Conservation (phyloP, 2,888 invertebrate genomes). For the Cetonia aurata region DNA sequence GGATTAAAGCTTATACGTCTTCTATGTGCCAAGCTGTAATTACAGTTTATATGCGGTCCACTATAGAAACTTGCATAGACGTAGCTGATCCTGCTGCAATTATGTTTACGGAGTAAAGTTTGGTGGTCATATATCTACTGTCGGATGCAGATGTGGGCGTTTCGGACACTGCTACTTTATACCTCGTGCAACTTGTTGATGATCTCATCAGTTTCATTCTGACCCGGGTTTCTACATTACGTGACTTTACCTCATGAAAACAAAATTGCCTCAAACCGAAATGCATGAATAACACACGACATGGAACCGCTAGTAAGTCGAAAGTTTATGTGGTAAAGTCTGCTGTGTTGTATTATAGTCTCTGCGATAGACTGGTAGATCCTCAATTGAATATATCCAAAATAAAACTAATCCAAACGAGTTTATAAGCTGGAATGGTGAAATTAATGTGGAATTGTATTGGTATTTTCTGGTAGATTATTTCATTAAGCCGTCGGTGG, state of each 20-base stretch:
- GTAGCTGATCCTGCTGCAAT: constrained; percentile 1
- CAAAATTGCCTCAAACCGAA: constrained; percentile 18
- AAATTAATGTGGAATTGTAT: too few species aligned
- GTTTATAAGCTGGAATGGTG: too few species aligned
- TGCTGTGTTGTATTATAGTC: too few species aligned
- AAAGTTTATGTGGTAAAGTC: neutral
- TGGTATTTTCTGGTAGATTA: too few species aligned
- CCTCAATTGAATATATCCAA: too few species aligned
- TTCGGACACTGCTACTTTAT: constrained; percentile 15
- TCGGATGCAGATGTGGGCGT: constrained; percentile 33
- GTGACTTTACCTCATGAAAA: constrained; percentile 3
- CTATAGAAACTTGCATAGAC: too few species aligned
- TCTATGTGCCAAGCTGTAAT: too few species aligned
- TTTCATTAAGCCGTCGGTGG: too few species aligned
- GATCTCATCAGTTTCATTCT: constrained; percentile 37
- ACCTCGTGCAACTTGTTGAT: constrained; percentile 35
- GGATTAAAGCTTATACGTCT: too few species aligned
- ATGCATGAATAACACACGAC: constrained; percentile 30
- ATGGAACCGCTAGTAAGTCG: neutral
- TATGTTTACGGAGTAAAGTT: constrained; percentile 20
- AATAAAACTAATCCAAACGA: too few species aligned
- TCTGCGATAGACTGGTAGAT: too few species aligned
- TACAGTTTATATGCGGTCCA: too few species aligned
- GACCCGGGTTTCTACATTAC: constrained; percentile 18
- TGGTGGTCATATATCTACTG: constrained; percentile 14